These are phyloP conservation scores for Chrysocyon brachyurus DNA, from an alignment of 2,797 vertebrate species.

Conservation along the genomic window DNA sequence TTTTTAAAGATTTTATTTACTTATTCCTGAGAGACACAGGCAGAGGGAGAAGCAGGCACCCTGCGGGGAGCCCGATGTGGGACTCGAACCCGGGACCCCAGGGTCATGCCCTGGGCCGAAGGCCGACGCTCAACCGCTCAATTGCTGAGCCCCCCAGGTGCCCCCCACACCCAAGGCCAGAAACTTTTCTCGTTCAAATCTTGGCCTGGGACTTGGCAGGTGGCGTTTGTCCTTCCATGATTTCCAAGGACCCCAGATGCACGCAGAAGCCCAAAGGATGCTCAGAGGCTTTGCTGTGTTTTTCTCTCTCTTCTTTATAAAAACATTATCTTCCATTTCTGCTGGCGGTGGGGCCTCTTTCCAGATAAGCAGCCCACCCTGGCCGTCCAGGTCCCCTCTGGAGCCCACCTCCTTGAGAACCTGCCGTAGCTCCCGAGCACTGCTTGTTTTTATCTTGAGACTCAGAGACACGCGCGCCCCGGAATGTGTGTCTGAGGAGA, in stretches of 20 bases:
- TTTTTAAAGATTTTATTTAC: too few relatives aligned
- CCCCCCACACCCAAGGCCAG: background rate
- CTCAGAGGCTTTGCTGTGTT: background rate
- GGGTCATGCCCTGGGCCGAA: too few relatives aligned
- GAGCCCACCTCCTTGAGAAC: constrained; percentile 15
- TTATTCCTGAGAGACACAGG: too few relatives aligned
- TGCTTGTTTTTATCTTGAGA: constrained; percentile 63
- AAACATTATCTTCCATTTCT: constrained; percentile 25
- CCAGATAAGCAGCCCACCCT: constrained; percentile 35
- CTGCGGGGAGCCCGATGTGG: too few relatives aligned
- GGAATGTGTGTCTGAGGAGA: constrained; percentile 43
- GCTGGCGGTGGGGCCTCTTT: background rate
- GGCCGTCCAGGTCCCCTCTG: background rate
- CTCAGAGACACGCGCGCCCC: constrained; percentile 52
- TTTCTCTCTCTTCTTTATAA: constrained; percentile 19
- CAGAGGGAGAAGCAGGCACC: too few relatives aligned
- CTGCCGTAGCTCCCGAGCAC: background rate
- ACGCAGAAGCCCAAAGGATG: background rate
- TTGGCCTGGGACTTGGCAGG: background rate
- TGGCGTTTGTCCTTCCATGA: background rate
- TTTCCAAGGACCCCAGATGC: background rate
- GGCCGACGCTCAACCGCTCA: too few relatives aligned
- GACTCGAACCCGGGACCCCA: too few relatives aligned
- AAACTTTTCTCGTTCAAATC: background rate
- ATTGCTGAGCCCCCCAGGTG: too few relatives aligned